These are phyloP conservation scores for Gnathonemus echidnorhynchus DNA, from an alignment of 2,113 vertebrate genomes.

Conservation along the genomic window DNA sequence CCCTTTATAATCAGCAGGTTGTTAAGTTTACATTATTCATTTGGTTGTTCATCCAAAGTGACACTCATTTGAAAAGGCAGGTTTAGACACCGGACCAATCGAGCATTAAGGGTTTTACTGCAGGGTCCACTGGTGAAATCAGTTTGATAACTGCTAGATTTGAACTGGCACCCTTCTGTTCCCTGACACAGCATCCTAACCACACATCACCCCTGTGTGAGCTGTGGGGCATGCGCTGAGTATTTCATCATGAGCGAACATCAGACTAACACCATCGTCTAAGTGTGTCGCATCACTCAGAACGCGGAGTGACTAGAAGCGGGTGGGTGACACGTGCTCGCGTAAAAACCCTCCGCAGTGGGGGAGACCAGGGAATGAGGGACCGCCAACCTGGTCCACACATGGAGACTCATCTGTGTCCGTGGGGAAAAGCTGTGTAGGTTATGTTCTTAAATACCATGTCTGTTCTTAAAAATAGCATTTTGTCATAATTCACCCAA, in stretches of 20 bases:
- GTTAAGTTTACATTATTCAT: neutral
- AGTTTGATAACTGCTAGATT: neutral
- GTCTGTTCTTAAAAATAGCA: neutral
- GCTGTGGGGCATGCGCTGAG: neutral
- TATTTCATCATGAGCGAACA: neutral
- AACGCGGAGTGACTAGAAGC: neutral
- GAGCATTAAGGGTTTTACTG: neutral
- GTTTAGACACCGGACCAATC: neutral
- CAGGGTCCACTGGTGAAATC: neutral
- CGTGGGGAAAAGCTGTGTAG: neutral
- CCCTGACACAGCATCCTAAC: neutral
- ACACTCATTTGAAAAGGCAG: neutral
- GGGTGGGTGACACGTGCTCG: neutral
- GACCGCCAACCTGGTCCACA: neutral
- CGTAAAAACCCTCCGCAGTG: neutral
- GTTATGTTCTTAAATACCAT: neutral
- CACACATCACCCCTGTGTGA: neutral
- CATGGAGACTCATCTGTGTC: neutral
- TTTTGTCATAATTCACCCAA: neutral
- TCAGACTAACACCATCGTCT: neutral
- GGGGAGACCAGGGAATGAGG: neutral
- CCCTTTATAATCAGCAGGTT: neutral
- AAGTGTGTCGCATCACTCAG: neutral
- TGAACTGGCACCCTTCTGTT: too few relatives aligned
- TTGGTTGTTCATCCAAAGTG: neutral